Base-by-base conservation (phyloP, 2,888 invertebrate genomes). In the Aplocera efformata region DNA sequence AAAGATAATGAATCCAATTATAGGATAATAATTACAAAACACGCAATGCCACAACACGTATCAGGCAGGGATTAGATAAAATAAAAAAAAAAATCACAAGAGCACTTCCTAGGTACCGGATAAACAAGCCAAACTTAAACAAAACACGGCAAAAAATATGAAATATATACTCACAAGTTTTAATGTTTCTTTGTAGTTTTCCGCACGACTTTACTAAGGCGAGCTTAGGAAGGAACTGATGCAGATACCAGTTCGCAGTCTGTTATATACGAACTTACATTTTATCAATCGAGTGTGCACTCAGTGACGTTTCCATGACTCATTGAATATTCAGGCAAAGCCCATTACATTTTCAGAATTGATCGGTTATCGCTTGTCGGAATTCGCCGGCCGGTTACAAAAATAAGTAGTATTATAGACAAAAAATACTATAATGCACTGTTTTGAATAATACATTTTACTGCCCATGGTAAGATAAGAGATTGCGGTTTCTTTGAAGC, bases 271-370 rank as follows among this genome's bases (percentile, higher is more conserved):
- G 13, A 44, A 48, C 46, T 21, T 43, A 33, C 27, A 35, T 17
- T 30, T 46, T 50, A 50, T 47, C 48, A 23, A 21, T 36, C 24
- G 17, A 32, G 25, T 40, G 31, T 35, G 30, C 32, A 37, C 24
- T 31, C 10, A 28, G 17, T 48, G 44, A 49, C 53, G 50, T 42
- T 13, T n/a, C 5, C 1, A 24, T 54, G 54, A 54, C 31, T 51
- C 51, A 54, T 29, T 13, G 31, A 25, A 23, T 36, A 29, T 10
- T 10, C 30, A 26, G 9, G 9, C 26, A 31, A 33, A 22, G 11
- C 24, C 32, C 35, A 35, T 33, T 45, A 43, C 6, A 39, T 43
- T 47, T 42, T 44, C 46, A 23, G 36, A 49, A 45, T 25, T 27
- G n/a, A 32, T 38, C 10, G 20, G 35, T 44, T 53, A 35, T 51